These are phyloP conservation scores for Sula dactylatra DNA, from an alignment of 2,113 vertebrate species.

Conservation along the genomic window DNA sequence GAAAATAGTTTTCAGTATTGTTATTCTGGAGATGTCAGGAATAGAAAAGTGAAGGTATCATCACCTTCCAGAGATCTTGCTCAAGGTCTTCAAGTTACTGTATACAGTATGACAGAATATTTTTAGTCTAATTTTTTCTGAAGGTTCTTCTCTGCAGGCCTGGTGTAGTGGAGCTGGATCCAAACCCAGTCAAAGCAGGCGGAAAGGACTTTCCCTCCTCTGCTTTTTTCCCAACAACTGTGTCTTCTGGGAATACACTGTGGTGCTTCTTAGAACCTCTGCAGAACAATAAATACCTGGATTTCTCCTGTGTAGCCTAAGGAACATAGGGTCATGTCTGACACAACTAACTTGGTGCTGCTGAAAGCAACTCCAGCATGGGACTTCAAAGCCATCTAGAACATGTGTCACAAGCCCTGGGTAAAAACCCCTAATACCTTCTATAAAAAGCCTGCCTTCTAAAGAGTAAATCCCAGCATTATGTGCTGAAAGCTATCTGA, in stretches of 20 bases:
- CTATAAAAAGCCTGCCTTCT: slow-evolving; percentile 9
- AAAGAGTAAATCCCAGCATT: not conserved
- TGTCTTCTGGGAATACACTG: not conserved
- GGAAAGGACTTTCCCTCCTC: not conserved
- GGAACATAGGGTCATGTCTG: not conserved
- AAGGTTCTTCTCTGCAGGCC: not conserved
- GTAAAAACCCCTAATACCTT: not conserved
- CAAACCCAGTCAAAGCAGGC: not conserved
- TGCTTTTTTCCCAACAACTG: not conserved
- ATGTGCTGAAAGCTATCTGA: not conserved
- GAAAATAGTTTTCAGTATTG: not conserved
- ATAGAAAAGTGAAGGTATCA: not conserved
- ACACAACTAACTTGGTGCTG: not conserved
- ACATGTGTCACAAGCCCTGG: not conserved
- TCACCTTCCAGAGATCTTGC: not conserved
- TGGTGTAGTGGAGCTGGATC: not conserved
- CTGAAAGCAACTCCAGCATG: not conserved
- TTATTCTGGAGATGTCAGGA: not conserved
- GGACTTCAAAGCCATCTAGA: not conserved
- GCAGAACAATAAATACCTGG: not conserved
- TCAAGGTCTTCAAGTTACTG: not conserved
- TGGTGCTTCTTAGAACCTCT: not conserved
- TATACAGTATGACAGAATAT: not conserved
- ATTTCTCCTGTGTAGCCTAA: not conserved
- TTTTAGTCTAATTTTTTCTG: not conserved